A percentile compares a stretch with the other conserved stretches of the same genome.
These are phyloP conservation scores for Mesocricetus auratus DNA, from an alignment of 2,113 vertebrate species.

Conservation along the genomic window DNA sequence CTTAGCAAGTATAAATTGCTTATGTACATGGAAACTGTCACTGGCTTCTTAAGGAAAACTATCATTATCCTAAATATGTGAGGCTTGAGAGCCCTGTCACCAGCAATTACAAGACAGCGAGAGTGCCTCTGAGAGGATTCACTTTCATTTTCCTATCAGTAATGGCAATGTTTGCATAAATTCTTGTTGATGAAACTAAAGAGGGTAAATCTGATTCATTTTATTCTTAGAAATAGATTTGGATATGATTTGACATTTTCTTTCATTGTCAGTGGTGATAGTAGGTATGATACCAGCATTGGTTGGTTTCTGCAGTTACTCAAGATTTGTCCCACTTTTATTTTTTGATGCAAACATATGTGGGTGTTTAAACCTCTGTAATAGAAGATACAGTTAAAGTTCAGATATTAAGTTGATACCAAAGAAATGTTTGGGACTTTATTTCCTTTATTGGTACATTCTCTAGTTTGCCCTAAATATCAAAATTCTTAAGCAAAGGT, in stretches of 20 bases:
- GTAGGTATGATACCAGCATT: not conserved
- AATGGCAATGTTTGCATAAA: not conserved
- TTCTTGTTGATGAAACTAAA: not conserved
- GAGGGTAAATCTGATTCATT: not conserved
- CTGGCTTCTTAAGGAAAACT: conserved; percentile 11
- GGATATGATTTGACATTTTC: not conserved
- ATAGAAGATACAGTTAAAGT: not conserved
- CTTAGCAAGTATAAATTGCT: not conserved
- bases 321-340: not conserved
- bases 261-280: not conserved
- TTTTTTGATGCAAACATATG: not conserved
- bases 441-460: conserved; percentile 53
- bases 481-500: not conserved
- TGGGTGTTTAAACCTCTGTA: conserved; percentile 4
- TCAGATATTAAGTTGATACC: not conserved
- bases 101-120: not conserved
- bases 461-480: conserved; percentile 43
- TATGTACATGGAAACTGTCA: not conserved
- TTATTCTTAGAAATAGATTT: not conserved
- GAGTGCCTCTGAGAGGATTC: conserved; percentile 19
- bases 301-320: conserved; percentile 3
- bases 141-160: not conserved
- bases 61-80: not conserved
- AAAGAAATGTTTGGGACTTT: conserved; percentile 48
- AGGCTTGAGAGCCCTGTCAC: not conserved